Base-by-base conservation (phyloP, 2,888 invertebrate genomes). In the Caenorhabditis drosophilae region DNA sequence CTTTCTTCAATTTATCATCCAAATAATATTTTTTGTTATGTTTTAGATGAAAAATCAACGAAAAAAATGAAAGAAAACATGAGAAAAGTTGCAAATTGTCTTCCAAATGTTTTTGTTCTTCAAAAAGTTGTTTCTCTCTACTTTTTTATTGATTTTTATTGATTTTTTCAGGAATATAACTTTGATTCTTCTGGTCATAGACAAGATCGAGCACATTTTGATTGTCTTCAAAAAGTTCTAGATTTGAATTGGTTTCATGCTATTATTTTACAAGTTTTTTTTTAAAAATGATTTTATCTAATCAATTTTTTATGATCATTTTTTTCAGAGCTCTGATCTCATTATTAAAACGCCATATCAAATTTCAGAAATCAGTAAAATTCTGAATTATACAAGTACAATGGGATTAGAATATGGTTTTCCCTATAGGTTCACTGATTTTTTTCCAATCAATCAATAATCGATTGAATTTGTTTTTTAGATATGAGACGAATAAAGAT, bases 351-450 rank as follows among this genome's bases (percentile, higher is more conserved):
- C 58, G 2, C 50, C 54, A 1, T 42, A 58, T 20, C 58, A 64
- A 40, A 25, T 64, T 11, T 54, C 58, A 3, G 58, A 58, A 26
- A 23, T 64, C 34, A 64, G 64, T 27, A 41, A 64, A 44, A 40
- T 31, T 7, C 42, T 64, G 12, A 58, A 64, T 26, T 51, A 46
- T 36, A 64, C 64, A 16, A 59, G 64, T 25, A 51, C 55, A 20
- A 64, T 64, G 57, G 63, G 63, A 18, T 53, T 57, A 20, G 57
- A 63, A 6, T 56, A 49, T 38, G 62, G 62, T 20, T 62, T 52
- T 25, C 1, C 7, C 1, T 51, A 54, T 31, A 49, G 31, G 31
- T 31, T 6, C 6, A 9, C 31, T 9, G 12, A 9, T 31, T 31
- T 31, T 4, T 36, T 36, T 36, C n/a, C n/a, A 36, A 31, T 31